Conservation (phyloP, 2,888 invertebrate species). For the Hirtodrosophila confusa region DNA sequence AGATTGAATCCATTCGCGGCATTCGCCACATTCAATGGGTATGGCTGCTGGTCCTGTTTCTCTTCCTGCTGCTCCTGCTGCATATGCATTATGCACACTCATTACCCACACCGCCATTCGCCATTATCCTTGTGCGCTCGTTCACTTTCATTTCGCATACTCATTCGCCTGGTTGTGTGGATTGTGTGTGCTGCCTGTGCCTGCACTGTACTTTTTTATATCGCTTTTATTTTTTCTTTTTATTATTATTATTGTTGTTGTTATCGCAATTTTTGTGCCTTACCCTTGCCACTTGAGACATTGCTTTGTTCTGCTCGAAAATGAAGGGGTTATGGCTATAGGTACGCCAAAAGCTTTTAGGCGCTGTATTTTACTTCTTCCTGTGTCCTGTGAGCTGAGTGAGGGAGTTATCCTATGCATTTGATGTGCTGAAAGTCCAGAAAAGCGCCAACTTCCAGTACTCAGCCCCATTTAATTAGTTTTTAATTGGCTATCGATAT, state of each 20-base stretch:
- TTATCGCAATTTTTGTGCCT: conserved; percentile 69
- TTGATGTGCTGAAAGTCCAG: conserved; percentile 22
- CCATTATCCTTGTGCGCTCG: conserved; percentile 80
- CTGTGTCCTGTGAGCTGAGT: conserved; percentile 27
- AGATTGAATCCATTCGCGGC: conserved; percentile 74
- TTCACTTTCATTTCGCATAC: conserved; percentile 79
- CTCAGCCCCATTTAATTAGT: too few species aligned
- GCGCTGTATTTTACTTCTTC: conserved; percentile 28
- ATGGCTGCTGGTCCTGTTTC: conserved; percentile 25
- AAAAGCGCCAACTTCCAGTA: conserved; percentile 6
- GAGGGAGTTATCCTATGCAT: conserved; percentile 40
- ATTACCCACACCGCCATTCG: conserved; percentile 69
- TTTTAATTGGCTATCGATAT: too few species aligned
- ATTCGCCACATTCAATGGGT: conserved; percentile 67
- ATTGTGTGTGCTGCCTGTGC: conserved; percentile 24
- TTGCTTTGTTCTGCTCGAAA: conserved; percentile 69
- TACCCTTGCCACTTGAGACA: conserved; percentile 80
- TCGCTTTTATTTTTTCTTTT: conserved; percentile 43
- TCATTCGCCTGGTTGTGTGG: conserved; percentile 42
- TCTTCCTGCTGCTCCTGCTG: conserved; percentile 50
- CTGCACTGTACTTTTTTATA: conserved; percentile 58
- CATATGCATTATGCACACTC: conserved; percentile 80
- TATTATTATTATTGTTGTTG: conserved; percentile 37
- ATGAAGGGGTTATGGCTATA: conserved; percentile 69
- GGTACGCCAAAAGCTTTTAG: conserved; percentile 70